Conservation (phyloP, 2,888 invertebrate genomes). For the Melanchra persicariae region DNA sequence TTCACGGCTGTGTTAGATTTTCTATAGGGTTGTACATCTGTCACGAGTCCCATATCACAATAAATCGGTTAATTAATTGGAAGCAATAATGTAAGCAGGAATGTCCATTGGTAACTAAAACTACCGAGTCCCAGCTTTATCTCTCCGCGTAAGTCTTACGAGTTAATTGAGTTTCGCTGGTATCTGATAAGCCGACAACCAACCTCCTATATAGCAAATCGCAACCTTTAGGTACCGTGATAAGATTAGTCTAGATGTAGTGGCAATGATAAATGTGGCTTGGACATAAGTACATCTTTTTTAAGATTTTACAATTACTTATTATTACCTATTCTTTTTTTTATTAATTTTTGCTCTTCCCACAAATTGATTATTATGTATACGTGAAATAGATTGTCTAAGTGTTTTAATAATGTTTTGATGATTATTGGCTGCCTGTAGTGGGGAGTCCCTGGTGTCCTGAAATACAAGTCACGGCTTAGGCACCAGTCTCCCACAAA, state of each 20-base stretch:
- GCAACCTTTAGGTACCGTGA: slow-evolving; percentile 14
- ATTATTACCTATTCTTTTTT: too few relatives aligned
- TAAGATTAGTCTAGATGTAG: slow-evolving; percentile 8
- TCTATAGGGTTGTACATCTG: slow-evolving; percentile 41
- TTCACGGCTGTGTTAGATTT: slow-evolving; percentile 55
- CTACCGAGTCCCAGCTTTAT: slow-evolving; percentile 9
- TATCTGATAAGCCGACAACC: slow-evolving; percentile 18
- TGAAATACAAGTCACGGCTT: too few relatives aligned
- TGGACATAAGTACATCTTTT: too few relatives aligned
- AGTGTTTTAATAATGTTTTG: too few relatives aligned
- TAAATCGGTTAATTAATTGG: neutral
- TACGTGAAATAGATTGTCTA: too few relatives aligned
- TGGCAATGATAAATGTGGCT: neutral
- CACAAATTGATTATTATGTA: too few relatives aligned
- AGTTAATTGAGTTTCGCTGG: slow-evolving; percentile 19
- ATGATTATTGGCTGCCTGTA: too few relatives aligned
- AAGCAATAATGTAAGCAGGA: neutral
- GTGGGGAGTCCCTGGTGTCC: too few relatives aligned
- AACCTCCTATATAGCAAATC: slow-evolving; percentile 13
- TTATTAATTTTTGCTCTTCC: too few relatives aligned
- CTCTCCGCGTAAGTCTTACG: neutral
- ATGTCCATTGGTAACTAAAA: neutral
- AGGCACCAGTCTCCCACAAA: too few relatives aligned
- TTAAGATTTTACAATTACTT: too few relatives aligned
- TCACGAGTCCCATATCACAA: neutral